Base-by-base conservation (phyloP, 2,888 invertebrate genomes). In the Yponomeuta sedellus region DNA sequence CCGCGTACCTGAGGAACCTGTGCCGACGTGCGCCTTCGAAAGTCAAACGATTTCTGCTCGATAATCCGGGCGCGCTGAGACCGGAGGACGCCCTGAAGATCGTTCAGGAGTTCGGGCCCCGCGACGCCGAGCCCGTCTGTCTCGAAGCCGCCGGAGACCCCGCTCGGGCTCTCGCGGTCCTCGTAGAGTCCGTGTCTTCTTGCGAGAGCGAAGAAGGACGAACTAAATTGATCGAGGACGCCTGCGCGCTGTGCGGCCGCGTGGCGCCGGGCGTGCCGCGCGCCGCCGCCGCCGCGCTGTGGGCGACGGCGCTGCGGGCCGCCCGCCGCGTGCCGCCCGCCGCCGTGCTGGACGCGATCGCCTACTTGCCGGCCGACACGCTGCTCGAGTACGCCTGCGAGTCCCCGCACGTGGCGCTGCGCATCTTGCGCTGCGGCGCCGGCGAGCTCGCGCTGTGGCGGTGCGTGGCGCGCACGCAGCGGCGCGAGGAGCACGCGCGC, bases 131-230 rank as follows among this genome's bases (percentile, higher is more conserved):
- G 72, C 83, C 91, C 25, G 66, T 70, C 25, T 89, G 90, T 67
- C 77, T 91, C 52, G 91, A 91, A 72, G 85, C 87, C 44, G 76
- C 77, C 61, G 91, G 91, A 25, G 91, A 91, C 71, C 76, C 82
- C 59, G 71, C 73, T 65, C 86, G 76, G 16, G 91, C 91, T 25
- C 79, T 91, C 22, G 83, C 85, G 57, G 78, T 77, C 19, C 72
- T 85, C 3, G 72, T 88, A 59, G 73, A 74, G 3, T 77, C 84
- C 34, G 76, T 77, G 28, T 69, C 74, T 62, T 67, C 67, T 11
- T 71, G 69, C 3, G 71, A 73, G 25, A 73, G 71, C 56, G 70
- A 67, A 1, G 68, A 67, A 2, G 67, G 69, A 16, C 64, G 73
- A 57, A 72, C 77, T 12, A 68, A 68, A 0, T 72, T 76, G 52